These are phyloP conservation scores for Gymnocheta viridis DNA, from an alignment of 2,888 invertebrate species.

Conservation along the genomic window DNA sequence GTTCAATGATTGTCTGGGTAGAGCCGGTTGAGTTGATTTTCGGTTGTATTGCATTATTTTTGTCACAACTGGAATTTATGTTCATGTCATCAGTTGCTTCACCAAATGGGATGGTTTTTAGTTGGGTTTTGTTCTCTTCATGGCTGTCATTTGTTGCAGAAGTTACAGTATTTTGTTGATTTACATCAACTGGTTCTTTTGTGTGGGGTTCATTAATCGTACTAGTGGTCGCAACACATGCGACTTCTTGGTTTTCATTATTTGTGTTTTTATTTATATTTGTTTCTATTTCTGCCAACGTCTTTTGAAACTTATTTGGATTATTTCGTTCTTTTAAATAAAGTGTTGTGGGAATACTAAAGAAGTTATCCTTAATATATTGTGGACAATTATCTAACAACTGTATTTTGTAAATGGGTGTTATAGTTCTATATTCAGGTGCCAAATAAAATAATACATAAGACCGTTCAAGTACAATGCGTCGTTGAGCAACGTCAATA, in stretches of 20 bases:
- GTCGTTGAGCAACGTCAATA: not conserved
- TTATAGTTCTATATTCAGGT: slow-evolving; percentile 25
- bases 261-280: not conserved
- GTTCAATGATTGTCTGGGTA: not conserved
- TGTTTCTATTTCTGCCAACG: not conserved
- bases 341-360: slow-evolving; percentile 18
- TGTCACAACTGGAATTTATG: not conserved
- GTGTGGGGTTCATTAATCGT: not conserved
- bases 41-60: not conserved
- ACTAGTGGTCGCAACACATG: not conserved
- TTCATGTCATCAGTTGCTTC: not conserved
- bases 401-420: slow-evolving; percentile 24
- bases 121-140: not conserved
- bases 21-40: not conserved
- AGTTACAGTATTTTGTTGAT: not conserved
- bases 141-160: not conserved
- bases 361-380: slow-evolving; percentile 18
- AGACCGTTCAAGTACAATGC: slow-evolving; percentile 15
- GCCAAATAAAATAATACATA: slow-evolving; percentile 41
- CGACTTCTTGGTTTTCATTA: not conserved
- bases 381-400: not conserved
- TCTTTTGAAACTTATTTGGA: not conserved
- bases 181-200: not conserved
- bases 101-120: not conserved
- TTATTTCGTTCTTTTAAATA: slow-evolving; percentile 10